Conservation (phyloP, 2,888 invertebrate genomes). For the Sarcophaga subvicina region DNA sequence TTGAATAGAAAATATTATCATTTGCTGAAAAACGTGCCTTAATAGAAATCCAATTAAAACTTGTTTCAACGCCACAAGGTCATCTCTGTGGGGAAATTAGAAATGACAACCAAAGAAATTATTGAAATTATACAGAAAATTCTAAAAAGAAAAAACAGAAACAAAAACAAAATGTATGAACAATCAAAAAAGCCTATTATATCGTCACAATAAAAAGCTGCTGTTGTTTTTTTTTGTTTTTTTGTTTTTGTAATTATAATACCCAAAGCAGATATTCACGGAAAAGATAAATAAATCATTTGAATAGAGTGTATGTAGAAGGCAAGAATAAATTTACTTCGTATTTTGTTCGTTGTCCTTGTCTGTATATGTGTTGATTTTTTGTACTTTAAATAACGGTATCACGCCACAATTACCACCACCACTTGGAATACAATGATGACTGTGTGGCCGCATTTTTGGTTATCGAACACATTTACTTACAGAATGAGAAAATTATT, state of each 20-base stretch:
- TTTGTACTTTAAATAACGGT: conserved; percentile 11
- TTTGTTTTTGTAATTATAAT: conserved; percentile 58
- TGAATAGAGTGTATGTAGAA: conserved; percentile 29
- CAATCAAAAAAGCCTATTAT: conserved; percentile 56
- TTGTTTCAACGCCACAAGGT: conserved; percentile 60
- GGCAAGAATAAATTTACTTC: conserved; percentile 32
- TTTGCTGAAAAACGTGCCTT: conserved; percentile 53
- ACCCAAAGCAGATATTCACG: conserved; percentile 55
- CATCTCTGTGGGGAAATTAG: conserved; percentile 61
- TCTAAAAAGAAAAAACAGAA: conserved; percentile 19
- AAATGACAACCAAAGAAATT: conserved; percentile 48
- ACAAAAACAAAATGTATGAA: not conserved
- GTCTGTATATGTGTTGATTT: not conserved
- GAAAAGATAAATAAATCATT: conserved; percentile 63
- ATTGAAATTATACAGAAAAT: conserved; percentile 16
- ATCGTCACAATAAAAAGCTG: conserved; percentile 45
- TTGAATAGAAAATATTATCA: conserved; percentile 12
- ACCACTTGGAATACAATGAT: not conserved
- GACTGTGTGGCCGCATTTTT: not conserved
- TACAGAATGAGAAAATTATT: conserved; percentile 5
- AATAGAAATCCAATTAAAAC: conserved; percentile 62
- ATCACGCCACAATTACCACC: not conserved
- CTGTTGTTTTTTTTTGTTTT: not conserved
- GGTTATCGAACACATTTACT: not conserved
- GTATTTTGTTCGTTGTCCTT: conserved; percentile 4